Base-by-base conservation (phyloP, 1,140 invertebrate species). In the Scaptomyza hsui region DNA sequence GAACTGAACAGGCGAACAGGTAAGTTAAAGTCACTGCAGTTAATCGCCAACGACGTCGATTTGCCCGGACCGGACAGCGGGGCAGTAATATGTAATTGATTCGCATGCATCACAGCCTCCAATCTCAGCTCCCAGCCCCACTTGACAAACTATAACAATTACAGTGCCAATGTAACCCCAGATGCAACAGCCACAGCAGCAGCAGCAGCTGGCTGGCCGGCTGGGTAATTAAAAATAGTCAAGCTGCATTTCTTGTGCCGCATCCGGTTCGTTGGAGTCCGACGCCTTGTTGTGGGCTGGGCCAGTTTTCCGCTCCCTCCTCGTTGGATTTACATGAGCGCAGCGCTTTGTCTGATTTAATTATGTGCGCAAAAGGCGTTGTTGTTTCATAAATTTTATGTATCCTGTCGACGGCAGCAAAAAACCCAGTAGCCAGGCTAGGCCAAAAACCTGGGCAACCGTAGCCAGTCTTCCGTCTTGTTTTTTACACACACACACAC, bases 321-420 rank as follows among this genome's bases (percentile, higher is more conserved):
- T 29, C 19, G 19, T 4, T 68, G 81, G 80, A 85, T 85, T 85
- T 85, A 86, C 81, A 85, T 86, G 81, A 68, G 73, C 62, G 73
- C 62, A 53, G 72, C 81, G 81, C 81, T 85, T 85, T 85, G 81
- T 81, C 81, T 86, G 81, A 85, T 85, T 85, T 85, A 85, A 85
- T 85, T 85, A 85, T 81, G 81, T 86, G 81, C 60, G 82, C 81
- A 86, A 86, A 82, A 86, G 81, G 81, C 81, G 81, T 85, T 74
- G 81, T 86, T 81, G 81, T 85, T 86, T 85, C 81, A 85, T 85
- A 85, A 86, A 86, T 85, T 85, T 86, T 81, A 85, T 81, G 82
- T 74, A 85, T 85, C 81, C 81, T 85, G 81, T 85, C 69, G 64
- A 63, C 45, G 80, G 45, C 24, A 41, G 60, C 62, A 57, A 68